Evolutionary conservation across 2,888 invertebrate genomes (phyloP).

Genomic region (Lissonota sp.): DNA sequence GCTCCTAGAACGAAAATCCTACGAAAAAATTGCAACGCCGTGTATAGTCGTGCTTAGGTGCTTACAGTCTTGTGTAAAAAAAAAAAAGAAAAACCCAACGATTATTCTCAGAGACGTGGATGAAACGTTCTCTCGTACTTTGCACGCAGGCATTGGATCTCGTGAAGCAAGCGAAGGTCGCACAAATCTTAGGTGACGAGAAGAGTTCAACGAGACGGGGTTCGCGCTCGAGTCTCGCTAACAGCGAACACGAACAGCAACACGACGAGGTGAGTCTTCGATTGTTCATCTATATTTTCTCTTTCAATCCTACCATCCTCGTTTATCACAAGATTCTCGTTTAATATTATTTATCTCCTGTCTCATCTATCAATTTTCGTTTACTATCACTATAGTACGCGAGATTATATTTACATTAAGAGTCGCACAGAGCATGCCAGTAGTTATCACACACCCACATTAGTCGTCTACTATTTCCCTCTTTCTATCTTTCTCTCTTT

Average conservation of each 20-base stretch:
- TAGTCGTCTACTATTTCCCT: conserved; percentile 82
- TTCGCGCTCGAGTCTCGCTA: conserved; percentile 88
- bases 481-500: conserved; percentile 78
- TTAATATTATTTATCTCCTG: conserved; percentile 13
- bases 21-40: background rate
- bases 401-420: conserved; percentile 58
- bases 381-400: conserved; percentile 54
- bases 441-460: conserved; percentile 68
- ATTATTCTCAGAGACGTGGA: conserved; percentile 44
- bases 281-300: conserved; percentile 13
- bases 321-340: conserved; percentile 40
- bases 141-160: conserved; percentile 92
- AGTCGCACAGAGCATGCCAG: conserved; percentile 71
- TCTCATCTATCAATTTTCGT: conserved; percentile 42
- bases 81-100: conserved; percentile 5
- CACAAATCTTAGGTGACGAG: conserved; percentile 88
- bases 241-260: conserved; percentile 89
- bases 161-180: conserved; percentile 95
- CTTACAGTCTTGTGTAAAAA: conserved; percentile 10
- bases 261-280: conserved; percentile 90
- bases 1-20: conserved; percentile 10
- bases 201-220: conserved; percentile 89
- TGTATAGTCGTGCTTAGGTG: conserved; percentile 30
- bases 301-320: conserved; percentile 36
- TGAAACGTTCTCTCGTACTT: conserved; percentile 56